Evolutionary conservation across 2,113 vertebrate genomes (phyloP).

Genomic region (Falcunculus frontatus): DNA sequence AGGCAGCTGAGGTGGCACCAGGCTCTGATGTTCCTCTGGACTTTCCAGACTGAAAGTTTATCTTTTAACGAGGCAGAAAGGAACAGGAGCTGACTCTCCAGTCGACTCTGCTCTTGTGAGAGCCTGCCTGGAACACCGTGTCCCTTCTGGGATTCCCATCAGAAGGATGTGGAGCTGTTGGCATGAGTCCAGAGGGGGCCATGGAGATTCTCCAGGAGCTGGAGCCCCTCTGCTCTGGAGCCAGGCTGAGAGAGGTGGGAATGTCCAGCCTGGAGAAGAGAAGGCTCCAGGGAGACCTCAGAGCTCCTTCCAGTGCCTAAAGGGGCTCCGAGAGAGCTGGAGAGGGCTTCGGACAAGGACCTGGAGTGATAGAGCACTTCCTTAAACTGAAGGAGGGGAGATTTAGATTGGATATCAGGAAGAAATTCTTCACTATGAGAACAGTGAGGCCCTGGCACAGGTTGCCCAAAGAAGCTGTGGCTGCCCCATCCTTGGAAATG

Average conservation of each 20-base stretch:
- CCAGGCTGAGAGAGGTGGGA: background rate
- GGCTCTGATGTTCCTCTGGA: background rate
- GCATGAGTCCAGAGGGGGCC: background rate
- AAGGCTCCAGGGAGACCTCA: accelerated
- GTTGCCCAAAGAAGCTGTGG: background rate
- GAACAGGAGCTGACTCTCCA: background rate
- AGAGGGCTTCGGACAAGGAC: background rate
- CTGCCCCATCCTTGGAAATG: background rate
- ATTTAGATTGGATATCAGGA: background rate
- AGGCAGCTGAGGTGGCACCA: background rate
- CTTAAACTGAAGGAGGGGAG: background rate
- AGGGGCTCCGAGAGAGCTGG: background rate
- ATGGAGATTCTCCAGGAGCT: accelerated
- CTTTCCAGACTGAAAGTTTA: background rate
- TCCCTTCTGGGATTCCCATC: background rate
- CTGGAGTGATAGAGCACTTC: background rate
- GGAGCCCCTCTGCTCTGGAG: background rate
- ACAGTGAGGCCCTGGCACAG: accelerated
- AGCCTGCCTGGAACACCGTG: background rate
- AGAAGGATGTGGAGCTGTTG: background rate
- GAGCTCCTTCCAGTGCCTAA: background rate
- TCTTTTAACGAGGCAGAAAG: background rate
- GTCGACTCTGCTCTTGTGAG: background rate
- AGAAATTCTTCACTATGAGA: background rate
- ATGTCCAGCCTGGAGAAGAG: background rate